These are phyloP conservation scores for Esox niger DNA, from an alignment of 2,113 vertebrate genomes.

Conservation along the genomic window DNA sequence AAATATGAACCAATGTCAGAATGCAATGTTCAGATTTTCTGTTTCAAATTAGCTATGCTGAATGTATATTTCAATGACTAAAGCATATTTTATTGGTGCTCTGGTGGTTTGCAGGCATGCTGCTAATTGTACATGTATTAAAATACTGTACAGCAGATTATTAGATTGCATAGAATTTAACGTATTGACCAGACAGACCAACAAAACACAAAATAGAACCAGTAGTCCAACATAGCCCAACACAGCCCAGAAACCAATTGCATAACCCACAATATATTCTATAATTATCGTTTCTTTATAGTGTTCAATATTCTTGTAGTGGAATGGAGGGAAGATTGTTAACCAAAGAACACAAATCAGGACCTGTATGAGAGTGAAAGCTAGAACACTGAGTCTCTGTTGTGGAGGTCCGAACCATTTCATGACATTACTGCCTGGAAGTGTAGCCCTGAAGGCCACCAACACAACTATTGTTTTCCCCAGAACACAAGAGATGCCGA, in stretches of 20 bases:
- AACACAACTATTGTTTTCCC: conserved; percentile 63
- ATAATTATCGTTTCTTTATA: conserved; percentile 59
- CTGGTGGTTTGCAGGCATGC: no score
- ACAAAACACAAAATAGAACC: conserved; percentile 55
- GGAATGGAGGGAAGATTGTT: conserved; percentile 46
- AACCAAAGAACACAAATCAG: conserved; percentile 57
- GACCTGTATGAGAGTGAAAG: conserved; percentile 54
- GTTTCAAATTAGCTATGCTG: no score
- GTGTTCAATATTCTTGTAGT: conserved; percentile 47
- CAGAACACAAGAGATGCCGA: conserved; percentile 62
- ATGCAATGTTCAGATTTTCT: no score
- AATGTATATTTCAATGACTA: no score
- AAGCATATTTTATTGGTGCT: no score
- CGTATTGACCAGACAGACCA: conserved; percentile 60
- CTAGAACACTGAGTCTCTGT: conserved; percentile 50
- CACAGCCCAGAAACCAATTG: conserved; percentile 59
- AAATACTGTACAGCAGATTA: conserved; percentile 63
- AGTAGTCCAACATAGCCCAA: conserved; percentile 58
- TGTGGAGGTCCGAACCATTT: conserved; percentile 60
- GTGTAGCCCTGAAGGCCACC: conserved; percentile 59
- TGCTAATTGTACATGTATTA: conserved; percentile 34
- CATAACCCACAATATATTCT: conserved; percentile 58
- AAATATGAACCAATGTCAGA: no score
- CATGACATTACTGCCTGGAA: conserved; percentile 54
- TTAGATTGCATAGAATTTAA: conserved; percentile 63